A percentile compares a stretch with the other conserved stretches of the same genome.
Conservation (phyloP, 2,113 vertebrate genomes). For the Lampris incognitus region DNA sequence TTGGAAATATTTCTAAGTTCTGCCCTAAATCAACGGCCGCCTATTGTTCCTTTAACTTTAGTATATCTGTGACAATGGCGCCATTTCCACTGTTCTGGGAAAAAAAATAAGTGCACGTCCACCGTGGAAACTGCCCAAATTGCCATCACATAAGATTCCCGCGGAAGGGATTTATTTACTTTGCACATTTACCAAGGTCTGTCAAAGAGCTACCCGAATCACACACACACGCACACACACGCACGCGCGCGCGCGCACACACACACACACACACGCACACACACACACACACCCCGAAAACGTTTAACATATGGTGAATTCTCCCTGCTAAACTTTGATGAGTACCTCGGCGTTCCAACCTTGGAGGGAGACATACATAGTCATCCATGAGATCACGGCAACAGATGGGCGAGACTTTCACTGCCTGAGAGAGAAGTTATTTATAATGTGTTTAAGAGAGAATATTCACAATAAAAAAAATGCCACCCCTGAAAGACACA, state of each 20-base stretch:
- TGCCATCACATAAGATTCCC: background rate
- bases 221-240: constrained; percentile 26
- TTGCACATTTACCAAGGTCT: background rate
- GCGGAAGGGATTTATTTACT: background rate
- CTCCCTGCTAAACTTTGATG: constrained; percentile 28
- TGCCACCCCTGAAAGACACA: constrained; percentile 53
- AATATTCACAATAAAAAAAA: constrained; percentile 71
- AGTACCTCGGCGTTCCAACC: constrained; percentile 39
- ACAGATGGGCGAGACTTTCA: constrained; percentile 78
- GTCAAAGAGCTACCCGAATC: background rate
- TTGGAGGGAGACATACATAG: constrained; percentile 18
- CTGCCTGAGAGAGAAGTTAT: constrained; percentile 72
- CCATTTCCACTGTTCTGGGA: too few relatives aligned
- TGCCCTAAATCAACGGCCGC: too few relatives aligned
- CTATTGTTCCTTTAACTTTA: too few relatives aligned
- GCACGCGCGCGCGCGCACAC: background rate
- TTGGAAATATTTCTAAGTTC: too few relatives aligned
- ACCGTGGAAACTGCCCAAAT: background rate
- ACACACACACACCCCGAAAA: background rate
- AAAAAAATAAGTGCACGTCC: background rate
- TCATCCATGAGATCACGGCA: constrained; percentile 63
- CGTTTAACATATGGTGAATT: constrained; percentile 38
- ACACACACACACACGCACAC: background rate
- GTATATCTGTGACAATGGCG: too few relatives aligned
- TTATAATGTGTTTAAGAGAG: constrained; percentile 75